These are phyloP conservation scores for Caranx melampygus DNA, from an alignment of 2,113 vertebrate genomes.

Conservation along the genomic window DNA sequence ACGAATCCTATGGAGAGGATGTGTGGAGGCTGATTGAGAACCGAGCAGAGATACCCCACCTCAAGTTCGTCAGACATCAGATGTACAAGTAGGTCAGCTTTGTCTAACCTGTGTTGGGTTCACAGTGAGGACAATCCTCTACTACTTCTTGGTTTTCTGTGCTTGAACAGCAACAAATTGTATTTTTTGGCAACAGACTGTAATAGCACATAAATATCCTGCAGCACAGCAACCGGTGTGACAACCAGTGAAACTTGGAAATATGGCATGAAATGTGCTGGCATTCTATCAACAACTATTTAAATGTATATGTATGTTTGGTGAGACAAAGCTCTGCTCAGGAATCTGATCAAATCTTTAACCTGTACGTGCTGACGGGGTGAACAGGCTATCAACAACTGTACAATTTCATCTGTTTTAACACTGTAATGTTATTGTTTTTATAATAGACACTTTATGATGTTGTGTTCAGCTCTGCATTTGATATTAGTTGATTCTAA, in stretches of 20 bases:
- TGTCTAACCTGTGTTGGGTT: neutral
- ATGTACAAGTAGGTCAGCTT: conserved; percentile 81
- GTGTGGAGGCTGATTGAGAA: conserved; percentile 85
- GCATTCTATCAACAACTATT: neutral
- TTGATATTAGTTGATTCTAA: neutral
- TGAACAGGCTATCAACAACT: neutral
- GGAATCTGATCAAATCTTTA: neutral
- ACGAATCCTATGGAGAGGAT: conserved; percentile 83
- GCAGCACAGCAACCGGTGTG: too few relatives aligned
- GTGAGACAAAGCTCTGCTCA: neutral
- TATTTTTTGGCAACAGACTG: neutral
- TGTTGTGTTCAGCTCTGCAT: too few relatives aligned
- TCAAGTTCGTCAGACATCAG: conserved; percentile 84
- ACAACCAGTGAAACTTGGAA: neutral
- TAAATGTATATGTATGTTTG: neutral
- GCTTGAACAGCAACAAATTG: neutral
- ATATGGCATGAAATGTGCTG: neutral
- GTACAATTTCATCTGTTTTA: neutral
- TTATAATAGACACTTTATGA: neutral
- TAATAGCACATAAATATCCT: too few relatives aligned
- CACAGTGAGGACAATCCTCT: neutral
- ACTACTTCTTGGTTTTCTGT: neutral
- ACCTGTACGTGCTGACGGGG: neutral
- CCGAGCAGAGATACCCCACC: conserved; percentile 83
- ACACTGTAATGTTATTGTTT: neutral